Base-by-base conservation (phyloP, 2,888 invertebrate species). In the Drosophila affinis region DNA sequence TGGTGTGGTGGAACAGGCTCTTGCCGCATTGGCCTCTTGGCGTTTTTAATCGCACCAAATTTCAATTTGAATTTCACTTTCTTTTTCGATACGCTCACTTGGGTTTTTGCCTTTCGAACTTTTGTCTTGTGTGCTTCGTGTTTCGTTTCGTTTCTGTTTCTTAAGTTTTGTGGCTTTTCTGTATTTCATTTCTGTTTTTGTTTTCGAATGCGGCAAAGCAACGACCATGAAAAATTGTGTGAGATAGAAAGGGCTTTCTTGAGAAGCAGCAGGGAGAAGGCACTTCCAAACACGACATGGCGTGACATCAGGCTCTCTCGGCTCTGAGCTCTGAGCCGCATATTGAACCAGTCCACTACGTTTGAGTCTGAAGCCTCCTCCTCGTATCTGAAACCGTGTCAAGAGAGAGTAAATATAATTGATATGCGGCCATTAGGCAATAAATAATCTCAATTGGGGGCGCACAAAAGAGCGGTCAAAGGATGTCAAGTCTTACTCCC, bases 31-130 rank as follows among this genome's bases (percentile, higher is more conserved):
- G 71, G 76, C 79, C 76, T 77, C 83, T 79, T 75, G 80, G 60
- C 83, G 84, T 68, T 78, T 81, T 88, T 84, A 88, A 84, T 88
- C 83, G 83, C 88, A 86, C 84, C 87, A 89, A 85, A 82, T 82
- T 78, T 81, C 77, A 88, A 88, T 90, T 90, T 88, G 83, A 90
- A 91, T 90, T 90, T 90, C 90, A 90, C 90, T 91, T 90, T 90
- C 90, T 90, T 90, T 91, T 91, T 89, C 90, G 89, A 88, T 91
- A 84, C 91, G 89, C 87, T 87, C 83, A 78, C 86, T 88, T 87
- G 89, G 84, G 68, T 82, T 87, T 88, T 89, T 89, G 89, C 88
- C 89, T 85, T 88, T 89, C 88, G 83, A 87, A 87, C 84, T 87
- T 87, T 87, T 81, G 78, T 72, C 32, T 47, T 58, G 52, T 57